Evolutionary conservation across 2,888 invertebrate species (phyloP).

Genomic region (Pristionchus mayeri): DNA sequence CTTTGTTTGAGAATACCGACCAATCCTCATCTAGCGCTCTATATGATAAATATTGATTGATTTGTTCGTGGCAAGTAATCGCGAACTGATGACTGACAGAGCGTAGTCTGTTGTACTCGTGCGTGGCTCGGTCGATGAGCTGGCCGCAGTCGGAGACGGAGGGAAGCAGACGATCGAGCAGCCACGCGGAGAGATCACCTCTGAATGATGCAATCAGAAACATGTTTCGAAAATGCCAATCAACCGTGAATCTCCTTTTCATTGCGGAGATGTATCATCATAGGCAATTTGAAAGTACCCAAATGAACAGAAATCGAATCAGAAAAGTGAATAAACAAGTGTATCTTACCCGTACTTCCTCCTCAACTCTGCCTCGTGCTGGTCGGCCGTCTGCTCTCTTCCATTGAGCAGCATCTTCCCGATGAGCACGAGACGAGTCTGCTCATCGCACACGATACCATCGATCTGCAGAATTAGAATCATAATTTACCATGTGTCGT

Average conservation of each 20-base stretch:
- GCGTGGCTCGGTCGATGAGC: constrained; percentile 59
- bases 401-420: constrained; percentile 56
- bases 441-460: constrained; percentile 65
- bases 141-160: constrained; percentile 63
- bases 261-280: too few relatives aligned
- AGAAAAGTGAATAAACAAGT: not conserved
- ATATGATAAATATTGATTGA: not conserved
- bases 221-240: not conserved
- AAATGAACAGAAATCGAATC: too few relatives aligned
- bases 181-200: constrained; percentile 61
- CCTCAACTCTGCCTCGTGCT: constrained; percentile 53
- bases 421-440: constrained; percentile 63
- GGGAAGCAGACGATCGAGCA: constrained; percentile 63
- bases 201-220: constrained; percentile 48
- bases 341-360: constrained; percentile 58
- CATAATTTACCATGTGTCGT: too few relatives aligned
- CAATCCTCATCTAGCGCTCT: not conserved
- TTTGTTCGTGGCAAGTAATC: not conserved
- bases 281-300: too few relatives aligned
- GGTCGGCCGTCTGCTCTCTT: constrained; percentile 48
- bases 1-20: not conserved
- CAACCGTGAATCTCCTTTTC: not conserved
- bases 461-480: too few relatives aligned
- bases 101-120: constrained; percentile 60
- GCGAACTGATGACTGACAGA: constrained; percentile 50